These are phyloP conservation scores for Crotalus viridis DNA, from an alignment of 2,113 vertebrate species.

Conservation along the genomic window DNA sequence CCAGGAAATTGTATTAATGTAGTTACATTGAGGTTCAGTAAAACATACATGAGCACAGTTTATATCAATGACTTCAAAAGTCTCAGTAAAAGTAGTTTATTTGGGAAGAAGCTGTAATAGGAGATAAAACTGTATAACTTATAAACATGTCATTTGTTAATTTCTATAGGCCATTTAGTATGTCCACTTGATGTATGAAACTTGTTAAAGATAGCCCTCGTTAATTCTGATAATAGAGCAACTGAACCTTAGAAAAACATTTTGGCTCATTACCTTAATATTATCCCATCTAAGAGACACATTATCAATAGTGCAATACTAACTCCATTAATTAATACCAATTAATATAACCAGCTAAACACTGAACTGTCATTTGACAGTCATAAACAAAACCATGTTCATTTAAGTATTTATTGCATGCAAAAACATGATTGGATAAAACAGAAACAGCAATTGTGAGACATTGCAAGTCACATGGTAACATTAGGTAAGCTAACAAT, in stretches of 20 bases:
- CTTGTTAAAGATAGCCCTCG: neutral
- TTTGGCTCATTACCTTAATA: neutral
- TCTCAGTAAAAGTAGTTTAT: neutral
- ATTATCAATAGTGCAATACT: neutral
- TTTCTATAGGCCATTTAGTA: neutral
- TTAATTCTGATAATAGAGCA: too few species aligned
- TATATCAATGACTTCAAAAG: neutral
- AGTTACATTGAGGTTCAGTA: neutral
- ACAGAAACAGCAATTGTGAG: constrained; percentile 30
- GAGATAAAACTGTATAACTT: neutral
- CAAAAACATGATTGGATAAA: constrained; percentile 16
- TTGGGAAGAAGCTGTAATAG: neutral
- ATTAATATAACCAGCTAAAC: neutral
- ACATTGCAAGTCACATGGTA: constrained; percentile 9
- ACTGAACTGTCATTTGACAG: neutral
- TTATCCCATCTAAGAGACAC: neutral
- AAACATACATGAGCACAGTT: neutral
- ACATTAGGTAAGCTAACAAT: constrained; percentile 11
- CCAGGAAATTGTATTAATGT: neutral
- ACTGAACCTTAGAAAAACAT: too few species aligned
- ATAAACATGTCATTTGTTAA: neutral
- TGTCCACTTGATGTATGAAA: neutral
- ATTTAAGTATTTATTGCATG: neutral
- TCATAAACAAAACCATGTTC: neutral
- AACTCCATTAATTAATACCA: neutral